phyloP scores from a whole-genome alignment of 1,140 invertebrate genomes.

The Caerostris darwini region DNA sequence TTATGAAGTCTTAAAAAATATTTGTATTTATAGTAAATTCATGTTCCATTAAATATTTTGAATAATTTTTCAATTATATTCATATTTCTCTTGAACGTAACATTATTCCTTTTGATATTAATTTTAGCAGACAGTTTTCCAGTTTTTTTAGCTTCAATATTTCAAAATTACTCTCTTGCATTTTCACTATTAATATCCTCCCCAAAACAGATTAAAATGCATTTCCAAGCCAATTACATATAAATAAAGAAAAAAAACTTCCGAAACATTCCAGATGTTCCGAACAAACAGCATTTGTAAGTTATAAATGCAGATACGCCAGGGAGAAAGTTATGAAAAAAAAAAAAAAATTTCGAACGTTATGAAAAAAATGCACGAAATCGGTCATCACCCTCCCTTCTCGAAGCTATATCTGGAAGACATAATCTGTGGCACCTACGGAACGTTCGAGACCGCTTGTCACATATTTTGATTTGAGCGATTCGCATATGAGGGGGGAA shows the following conservation, averaged over 20 bases:
- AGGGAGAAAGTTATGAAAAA: not conserved
- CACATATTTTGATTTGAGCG: constrained; percentile 21
- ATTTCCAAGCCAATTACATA: not conserved
- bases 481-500: not conserved
- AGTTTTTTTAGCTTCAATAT: too few relatives aligned
- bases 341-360: too few relatives aligned
- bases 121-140: too few relatives aligned
- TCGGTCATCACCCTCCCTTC: not conserved
- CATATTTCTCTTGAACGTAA: too few relatives aligned
- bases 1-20: too few relatives aligned
- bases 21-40: too few relatives aligned
- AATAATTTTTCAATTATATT: too few relatives aligned
- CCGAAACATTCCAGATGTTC: not conserved
- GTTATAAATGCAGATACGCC: not conserved
- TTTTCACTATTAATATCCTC: too few relatives aligned
- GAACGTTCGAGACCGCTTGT: not conserved
- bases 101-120: too few relatives aligned
- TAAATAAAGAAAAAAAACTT: not conserved
- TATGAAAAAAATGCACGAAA: not conserved
- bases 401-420: not conserved
- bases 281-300: not conserved
- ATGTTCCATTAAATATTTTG: too few relatives aligned
- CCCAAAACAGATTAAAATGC: too few relatives aligned
- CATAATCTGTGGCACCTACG: not conserved
- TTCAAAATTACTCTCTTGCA: too few relatives aligned